Conservation (phyloP, 1,140 invertebrate species). For the Ylistrum balloti region DNA sequence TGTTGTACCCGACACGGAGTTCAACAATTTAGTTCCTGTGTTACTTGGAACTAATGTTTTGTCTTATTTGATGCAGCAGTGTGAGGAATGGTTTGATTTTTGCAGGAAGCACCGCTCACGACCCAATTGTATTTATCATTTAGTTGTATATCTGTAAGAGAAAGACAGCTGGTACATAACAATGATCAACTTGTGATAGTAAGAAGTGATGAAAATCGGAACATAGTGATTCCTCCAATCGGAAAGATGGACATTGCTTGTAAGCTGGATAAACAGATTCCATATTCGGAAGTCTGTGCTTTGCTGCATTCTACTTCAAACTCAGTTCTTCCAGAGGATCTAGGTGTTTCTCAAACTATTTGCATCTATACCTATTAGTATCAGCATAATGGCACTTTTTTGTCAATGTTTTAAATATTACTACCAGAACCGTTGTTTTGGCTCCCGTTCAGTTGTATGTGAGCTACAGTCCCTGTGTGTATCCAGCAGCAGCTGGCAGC, state of each 20-base stretch:
- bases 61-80: too few relatives aligned
- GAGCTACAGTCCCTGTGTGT: too few relatives aligned
- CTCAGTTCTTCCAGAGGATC: background rate
- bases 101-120: constrained; percentile 46
- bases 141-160: constrained; percentile 47
- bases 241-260: constrained; percentile 45
- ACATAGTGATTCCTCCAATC: constrained; percentile 53
- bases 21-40: too few relatives aligned
- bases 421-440: constrained; percentile 45
- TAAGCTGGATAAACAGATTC: constrained; percentile 31
- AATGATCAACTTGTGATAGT: constrained; percentile 46
- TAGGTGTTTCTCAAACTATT: background rate
- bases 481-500: constrained; percentile 44
- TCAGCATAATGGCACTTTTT: too few relatives aligned
- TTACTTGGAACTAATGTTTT: too few relatives aligned
- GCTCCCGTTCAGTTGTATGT: constrained; percentile 51
- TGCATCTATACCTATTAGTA: background rate
- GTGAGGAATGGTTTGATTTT: constrained; percentile 12
- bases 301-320: too few relatives aligned
- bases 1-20: too few relatives aligned
- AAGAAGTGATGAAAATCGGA: background rate
- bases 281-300: background rate
- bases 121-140: constrained; percentile 57
- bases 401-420: constrained; percentile 36
- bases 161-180: constrained; percentile 47